A percentile compares a stretch with the other conserved stretches of the same genome.
Conservation (phyloP, 2,113 vertebrate genomes). For the Acinonyx jubatus region DNA sequence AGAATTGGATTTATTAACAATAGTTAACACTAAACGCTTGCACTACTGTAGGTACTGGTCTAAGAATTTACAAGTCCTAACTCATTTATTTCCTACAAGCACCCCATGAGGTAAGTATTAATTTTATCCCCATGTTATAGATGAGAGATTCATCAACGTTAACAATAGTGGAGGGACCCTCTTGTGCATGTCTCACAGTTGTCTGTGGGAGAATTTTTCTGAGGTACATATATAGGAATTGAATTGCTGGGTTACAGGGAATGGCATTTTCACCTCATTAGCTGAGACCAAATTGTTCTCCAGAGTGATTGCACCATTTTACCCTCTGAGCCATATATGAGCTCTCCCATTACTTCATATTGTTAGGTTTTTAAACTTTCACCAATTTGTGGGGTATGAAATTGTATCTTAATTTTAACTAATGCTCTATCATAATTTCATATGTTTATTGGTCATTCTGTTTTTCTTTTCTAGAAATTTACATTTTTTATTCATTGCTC, state of each 20-base stretch:
- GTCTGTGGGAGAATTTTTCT: neutral
- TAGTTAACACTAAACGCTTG: neutral
- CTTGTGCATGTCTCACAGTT: neutral
- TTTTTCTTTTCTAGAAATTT: neutral
- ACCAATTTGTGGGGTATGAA: neutral
- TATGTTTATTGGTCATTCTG: neutral
- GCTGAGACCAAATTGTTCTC: neutral
- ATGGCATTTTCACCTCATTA: neutral
- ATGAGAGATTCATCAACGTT: neutral
- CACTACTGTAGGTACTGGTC: neutral
- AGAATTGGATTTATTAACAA: slow-evolving; percentile 20
- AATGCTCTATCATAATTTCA: neutral
- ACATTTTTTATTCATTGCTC: neutral
- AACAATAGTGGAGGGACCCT: neutral
- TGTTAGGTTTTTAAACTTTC: neutral
- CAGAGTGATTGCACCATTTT: neutral
- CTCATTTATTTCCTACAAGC: neutral
- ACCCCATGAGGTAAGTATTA: neutral
- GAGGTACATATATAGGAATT: neutral
- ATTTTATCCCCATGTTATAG: neutral
- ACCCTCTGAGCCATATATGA: neutral
- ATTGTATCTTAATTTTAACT: neutral
- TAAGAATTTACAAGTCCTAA: neutral
- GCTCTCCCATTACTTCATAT: neutral
- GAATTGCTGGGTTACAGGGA: neutral